Conservation (phyloP, 2,113 vertebrate genomes). For the Bothrops jararaca region DNA sequence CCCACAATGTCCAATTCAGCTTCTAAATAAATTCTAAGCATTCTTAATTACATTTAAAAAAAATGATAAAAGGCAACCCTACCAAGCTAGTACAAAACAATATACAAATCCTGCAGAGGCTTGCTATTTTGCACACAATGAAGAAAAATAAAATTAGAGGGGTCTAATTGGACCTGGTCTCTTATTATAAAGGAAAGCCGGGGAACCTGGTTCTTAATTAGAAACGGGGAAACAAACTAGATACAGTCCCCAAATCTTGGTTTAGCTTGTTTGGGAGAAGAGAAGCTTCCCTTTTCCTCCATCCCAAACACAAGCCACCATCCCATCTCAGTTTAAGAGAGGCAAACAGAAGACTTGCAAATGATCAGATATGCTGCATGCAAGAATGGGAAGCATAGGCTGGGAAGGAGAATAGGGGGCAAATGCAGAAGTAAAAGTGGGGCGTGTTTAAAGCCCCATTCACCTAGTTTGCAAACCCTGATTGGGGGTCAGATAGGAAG, state of each 20-base stretch:
- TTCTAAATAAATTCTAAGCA: neutral
- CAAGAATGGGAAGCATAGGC: too few species aligned
- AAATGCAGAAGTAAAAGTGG: neutral
- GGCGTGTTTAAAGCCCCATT: neutral
- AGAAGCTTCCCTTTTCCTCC: neutral
- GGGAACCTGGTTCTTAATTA: too few species aligned
- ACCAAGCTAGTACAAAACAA: neutral
- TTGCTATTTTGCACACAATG: neutral
- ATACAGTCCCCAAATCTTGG: neutral
- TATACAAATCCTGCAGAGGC: neutral
- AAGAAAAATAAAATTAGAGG: neutral
- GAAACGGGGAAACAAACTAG: neutral
- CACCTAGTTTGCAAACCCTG: neutral
- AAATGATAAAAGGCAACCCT: neutral
- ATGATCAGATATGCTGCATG: neutral
- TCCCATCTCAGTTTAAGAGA: neutral
- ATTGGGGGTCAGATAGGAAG: neutral
- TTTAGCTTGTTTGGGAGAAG: neutral
- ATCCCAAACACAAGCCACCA: neutral
- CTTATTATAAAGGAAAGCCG: neutral
- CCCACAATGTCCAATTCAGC: neutral
- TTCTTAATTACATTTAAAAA: neutral
- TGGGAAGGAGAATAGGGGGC: neutral
- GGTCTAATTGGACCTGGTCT: neutral
- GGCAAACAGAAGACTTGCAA: neutral